Evolutionary conservation across 2,888 invertebrate species (phyloP).

Genomic region (Tanaodytes sp.): DNA sequence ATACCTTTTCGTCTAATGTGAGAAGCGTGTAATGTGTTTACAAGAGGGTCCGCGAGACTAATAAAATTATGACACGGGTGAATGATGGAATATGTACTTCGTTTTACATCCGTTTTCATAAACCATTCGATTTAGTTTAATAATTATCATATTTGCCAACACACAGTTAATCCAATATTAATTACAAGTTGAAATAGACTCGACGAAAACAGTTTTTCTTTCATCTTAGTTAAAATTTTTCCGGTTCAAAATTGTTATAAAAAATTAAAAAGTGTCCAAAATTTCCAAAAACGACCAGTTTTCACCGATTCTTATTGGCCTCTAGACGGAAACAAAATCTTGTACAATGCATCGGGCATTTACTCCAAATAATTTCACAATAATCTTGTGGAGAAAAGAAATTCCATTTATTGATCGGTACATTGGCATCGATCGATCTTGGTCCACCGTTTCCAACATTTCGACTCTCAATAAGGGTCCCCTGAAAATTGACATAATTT

Average conservation of each 20-base stretch:
- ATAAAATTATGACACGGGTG: slow-evolving; percentile 55
- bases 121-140: no score
- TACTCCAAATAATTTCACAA: not conserved
- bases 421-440: slow-evolving; percentile 38
- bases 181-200: no score
- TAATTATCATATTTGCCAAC: no score
- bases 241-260: no score
- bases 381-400: not conserved
- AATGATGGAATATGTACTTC: slow-evolving; percentile 52
- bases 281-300: no score
- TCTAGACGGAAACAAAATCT: no score
- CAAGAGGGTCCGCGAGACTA: slow-evolving; percentile 42
- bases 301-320: no score
- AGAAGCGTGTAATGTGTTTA: slow-evolving; percentile 56
- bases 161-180: no score
- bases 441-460: slow-evolving; percentile 21
- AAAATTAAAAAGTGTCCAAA: no score
- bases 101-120: no score
- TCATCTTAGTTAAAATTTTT: slow-evolving; percentile 21
- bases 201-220: slow-evolving; percentile 41
- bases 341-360: not conserved
- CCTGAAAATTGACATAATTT: slow-evolving; percentile 16
- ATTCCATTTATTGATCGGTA: slow-evolving; percentile 18
- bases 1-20: slow-evolving; percentile 54
- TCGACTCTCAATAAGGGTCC: slow-evolving; percentile 21